Percentiles rank a stretch among this genome's conserved stretches.
phyloP scores from a whole-genome alignment of 2,113 vertebrate species.

The Thomomys bottae region DNA sequence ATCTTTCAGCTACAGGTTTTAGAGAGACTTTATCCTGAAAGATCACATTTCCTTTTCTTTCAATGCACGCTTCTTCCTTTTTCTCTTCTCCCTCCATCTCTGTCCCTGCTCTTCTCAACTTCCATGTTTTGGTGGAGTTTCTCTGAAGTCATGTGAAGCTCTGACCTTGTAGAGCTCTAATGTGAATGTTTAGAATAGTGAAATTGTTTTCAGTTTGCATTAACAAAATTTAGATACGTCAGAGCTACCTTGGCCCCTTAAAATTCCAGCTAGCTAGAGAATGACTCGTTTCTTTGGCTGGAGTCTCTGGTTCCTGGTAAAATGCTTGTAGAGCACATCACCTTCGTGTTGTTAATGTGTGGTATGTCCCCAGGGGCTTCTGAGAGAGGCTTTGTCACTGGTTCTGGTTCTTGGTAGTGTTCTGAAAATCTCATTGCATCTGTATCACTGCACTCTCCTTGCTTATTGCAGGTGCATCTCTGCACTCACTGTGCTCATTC shows the following conservation, averaged over 20 bases:
- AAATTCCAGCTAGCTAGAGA: not conserved
- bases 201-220: not conserved
- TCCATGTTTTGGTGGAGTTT: no score
- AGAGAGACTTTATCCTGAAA: conserved; percentile 13
- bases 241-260: not conserved
- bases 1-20: not conserved
- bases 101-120: no score
- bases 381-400: no score
- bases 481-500: no score
- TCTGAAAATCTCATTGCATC: no score
- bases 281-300: not conserved
- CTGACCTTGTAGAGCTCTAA: not conserved
- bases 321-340: not conserved
- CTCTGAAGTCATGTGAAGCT: not conserved
- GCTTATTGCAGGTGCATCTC: no score
- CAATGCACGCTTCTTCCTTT: no score
- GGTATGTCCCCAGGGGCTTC: no score
- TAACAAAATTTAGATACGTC: conserved; percentile 3
- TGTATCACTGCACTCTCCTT: no score
- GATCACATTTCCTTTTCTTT: no score
- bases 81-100: no score
- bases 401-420: no score
- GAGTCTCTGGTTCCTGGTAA: conserved; percentile 8
- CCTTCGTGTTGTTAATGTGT: not conserved
- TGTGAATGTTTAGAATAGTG: not conserved